These are phyloP conservation scores for Oxyteleia sp. DNA, from an alignment of 2,888 invertebrate species.

Conservation along the genomic window DNA sequence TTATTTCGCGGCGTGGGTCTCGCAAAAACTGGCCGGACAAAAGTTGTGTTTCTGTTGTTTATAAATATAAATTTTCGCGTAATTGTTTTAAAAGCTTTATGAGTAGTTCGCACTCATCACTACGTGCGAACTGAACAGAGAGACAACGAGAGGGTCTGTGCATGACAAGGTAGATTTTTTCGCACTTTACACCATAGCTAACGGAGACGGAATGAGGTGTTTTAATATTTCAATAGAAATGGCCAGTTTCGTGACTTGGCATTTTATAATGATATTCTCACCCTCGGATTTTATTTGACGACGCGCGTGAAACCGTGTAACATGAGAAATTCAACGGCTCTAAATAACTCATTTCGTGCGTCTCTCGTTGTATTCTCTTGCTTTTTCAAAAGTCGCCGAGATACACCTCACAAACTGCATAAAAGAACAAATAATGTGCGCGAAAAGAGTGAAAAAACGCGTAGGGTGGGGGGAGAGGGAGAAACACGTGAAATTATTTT, in stretches of 20 bases:
- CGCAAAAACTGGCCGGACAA: conserved; percentile 18
- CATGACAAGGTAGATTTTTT: conserved; percentile 87
- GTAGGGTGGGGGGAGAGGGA: not conserved
- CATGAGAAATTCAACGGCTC: conserved; percentile 83
- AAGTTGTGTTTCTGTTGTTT: conserved; percentile 46
- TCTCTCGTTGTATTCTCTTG: conserved; percentile 42
- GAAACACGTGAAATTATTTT: conserved; percentile 54
- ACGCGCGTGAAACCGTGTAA: conserved; percentile 76
- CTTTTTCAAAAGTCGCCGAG: conserved; percentile 65
- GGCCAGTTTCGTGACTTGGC: conserved; percentile 87
- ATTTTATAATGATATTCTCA: conserved; percentile 87
- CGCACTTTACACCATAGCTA: conserved; percentile 85
- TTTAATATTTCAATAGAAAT: conserved; percentile 88
- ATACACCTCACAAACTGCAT: conserved; percentile 44
- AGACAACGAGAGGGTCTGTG: conserved; percentile 84
- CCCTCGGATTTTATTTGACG: conserved; percentile 83
- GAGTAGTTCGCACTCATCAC: conserved; percentile 66
- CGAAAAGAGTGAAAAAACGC: conserved; percentile 6
- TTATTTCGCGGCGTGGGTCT: conserved; percentile 25
- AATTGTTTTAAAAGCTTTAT: conserved; percentile 66
- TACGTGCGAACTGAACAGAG: conserved; percentile 71
- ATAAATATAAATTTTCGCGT: conserved; percentile 58
- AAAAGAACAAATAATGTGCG: conserved; percentile 63
- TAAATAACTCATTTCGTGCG: conserved; percentile 81
- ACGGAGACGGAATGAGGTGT: conserved; percentile 86